Base-by-base conservation (phyloP, 2,113 vertebrate species). In the Suncus etruscus region DNA sequence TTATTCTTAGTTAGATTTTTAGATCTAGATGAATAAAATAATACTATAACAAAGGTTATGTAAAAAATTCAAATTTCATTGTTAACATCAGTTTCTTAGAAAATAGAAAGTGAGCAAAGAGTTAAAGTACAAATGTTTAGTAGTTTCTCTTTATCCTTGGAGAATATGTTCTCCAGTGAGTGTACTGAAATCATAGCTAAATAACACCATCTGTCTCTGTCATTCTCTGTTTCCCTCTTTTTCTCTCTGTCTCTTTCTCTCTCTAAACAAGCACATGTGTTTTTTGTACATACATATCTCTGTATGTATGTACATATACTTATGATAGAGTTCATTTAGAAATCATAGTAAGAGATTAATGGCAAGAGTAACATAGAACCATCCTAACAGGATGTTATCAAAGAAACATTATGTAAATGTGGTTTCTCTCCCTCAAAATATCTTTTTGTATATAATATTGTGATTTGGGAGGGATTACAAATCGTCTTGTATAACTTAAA, bases 71-170 rank as follows among this genome's bases (percentile, higher is more conserved):
- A 77, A 54, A 50, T 51, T 82, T 70, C 7, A 39, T 0, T 39
- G 9, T 22, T 83, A 76, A 6, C 22, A 32, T 85, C 76, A 6
- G n/a, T 77, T 69, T 93, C 14, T 82, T 51, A 79, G 66, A 61
- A 91, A 75, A 82, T 1, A 83, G 58, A 92, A 73, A 61, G 32
- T 20, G 8, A 88, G 32, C 58, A 70, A 74, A 85, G 31, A 63
- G 54, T 68, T 83, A 39, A 86, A 80, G n/a, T 16, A 72, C 1
- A 16, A 39, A 58, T 27, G 24, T 27, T 27, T 27, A 27, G 63
- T 10, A 27, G 63, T 66, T 8, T 6, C 27, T 16, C 54, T 58
- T 58, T 58, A 58, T 58, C 54, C 24, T 27, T 29, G 22, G 63
- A 29, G 63, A 29, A 66, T 66, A 66, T 66, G 24, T 27, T 66